phyloP scores from a whole-genome alignment of 2,797 vertebrate genomes.

The Gallinago stenura region DNA sequence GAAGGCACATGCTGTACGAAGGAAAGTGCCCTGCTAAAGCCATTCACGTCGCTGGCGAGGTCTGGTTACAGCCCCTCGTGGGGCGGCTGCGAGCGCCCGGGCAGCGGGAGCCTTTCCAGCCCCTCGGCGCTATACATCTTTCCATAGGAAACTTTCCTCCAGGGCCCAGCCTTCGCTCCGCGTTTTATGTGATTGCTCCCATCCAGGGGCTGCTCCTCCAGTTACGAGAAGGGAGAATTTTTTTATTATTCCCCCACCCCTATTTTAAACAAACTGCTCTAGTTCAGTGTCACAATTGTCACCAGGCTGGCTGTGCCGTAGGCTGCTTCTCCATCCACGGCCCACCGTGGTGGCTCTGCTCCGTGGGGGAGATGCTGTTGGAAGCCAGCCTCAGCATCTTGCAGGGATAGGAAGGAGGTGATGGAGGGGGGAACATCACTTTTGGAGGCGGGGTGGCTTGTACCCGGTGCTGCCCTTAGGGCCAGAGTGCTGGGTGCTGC shows the following conservation, averaged over 20 bases:
- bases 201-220: background rate
- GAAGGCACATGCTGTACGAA: background rate
- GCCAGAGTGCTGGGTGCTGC: background rate
- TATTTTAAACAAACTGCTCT: background rate
- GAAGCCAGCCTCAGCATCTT: background rate
- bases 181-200: background rate
- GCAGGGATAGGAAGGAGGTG: background rate
- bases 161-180: accelerated
- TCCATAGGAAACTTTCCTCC: conserved; percentile 30
- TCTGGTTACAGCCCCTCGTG: background rate
- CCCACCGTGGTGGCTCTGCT: accelerated
- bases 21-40: conserved; percentile 14
- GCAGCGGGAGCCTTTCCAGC: background rate
- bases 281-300: accelerated
- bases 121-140: background rate
- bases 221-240: background rate
- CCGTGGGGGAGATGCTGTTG: background rate
- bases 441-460: background rate
- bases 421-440: background rate
- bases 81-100: background rate
- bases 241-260: background rate
- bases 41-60: background rate
- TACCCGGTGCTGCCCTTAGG: accelerated
- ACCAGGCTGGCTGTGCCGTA: background rate
- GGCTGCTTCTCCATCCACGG: accelerated